A percentile compares a stretch with the other conserved stretches of the same genome.
Conservation (phyloP, 2,888 invertebrate genomes). For the Pemphredon lugubris region DNA sequence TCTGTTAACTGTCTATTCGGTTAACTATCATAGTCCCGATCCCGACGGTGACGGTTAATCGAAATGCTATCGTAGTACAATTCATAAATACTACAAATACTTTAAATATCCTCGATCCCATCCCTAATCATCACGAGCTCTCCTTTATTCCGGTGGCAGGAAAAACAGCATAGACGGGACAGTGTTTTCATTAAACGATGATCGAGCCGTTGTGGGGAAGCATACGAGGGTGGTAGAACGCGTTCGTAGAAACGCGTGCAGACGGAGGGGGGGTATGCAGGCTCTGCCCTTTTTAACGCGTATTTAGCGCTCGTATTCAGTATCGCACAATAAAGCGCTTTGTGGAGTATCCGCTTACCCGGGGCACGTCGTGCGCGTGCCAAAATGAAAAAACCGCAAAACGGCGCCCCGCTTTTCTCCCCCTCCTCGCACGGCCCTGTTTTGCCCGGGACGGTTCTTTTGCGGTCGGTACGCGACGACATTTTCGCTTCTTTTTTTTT, state of each 20-base stretch:
- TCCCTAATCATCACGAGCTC: no score
- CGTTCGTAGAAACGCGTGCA: conserved; percentile 55
- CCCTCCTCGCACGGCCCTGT: conserved; percentile 58
- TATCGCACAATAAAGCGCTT: conserved; percentile 80
- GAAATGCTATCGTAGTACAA: no score
- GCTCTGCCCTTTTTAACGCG: conserved; percentile 66
- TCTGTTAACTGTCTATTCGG: no score
- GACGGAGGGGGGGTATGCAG: conserved; percentile 43
- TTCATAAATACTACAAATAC: no score
- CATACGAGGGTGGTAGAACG: not conserved
- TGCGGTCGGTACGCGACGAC: conserved; percentile 1
- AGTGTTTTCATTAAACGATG: conserved; percentile 39
- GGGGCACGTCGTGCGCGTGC: conserved; percentile 75
- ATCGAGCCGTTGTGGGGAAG: conserved; percentile 2
- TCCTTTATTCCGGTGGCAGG: not conserved
- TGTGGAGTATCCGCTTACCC: conserved; percentile 79
- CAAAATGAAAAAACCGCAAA: conserved; percentile 78
- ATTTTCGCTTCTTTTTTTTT: conserved; percentile 4
- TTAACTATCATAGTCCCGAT: no score
- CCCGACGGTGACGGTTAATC: no score
- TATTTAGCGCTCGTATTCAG: conserved; percentile 77
- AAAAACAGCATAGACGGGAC: not conserved
- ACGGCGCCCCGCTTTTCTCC: conserved; percentile 53
- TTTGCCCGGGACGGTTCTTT: not conserved
- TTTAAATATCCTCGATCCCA: no score